Evolutionary conservation across 2,797 vertebrate species (phyloP), one percentile per base, ranked within the genome.

Genomic region (Sebastes hubbsi): DNA sequence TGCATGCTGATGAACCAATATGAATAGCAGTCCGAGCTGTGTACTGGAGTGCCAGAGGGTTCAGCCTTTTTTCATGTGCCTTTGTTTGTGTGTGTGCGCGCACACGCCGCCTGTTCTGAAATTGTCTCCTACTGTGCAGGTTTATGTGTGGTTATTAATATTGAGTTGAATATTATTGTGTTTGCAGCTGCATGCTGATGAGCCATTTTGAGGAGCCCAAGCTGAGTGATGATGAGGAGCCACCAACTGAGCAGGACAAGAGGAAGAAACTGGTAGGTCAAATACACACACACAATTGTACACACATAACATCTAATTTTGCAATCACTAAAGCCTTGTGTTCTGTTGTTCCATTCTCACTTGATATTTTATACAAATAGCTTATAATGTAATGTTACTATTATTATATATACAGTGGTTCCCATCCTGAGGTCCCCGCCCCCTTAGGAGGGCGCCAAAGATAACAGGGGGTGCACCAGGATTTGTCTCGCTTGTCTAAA

Each of bases 171-270:
- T 89, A 78, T 90, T 80, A 85, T 88, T 93, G 64, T 75, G 59
- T 94, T 94, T 90, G 82, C 93, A 99, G 98, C 92, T 99, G 98
- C 92, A 98, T 99, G 98, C 91, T 99, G 94, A 97, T 99, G 95
- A 97, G 94, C 93, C 94, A 96, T 90, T 96, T 96, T 91, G 98
- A 99, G 91, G 98, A 99, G 81, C 95, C 96, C 25, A 97, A 97
- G 89, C 91, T 94, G 80, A 97, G 95, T 84, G 98, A 99, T 59
- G 97, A 98, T 80, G 97, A 98, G 83, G 98, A 99, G 83, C 97
- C 98, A 58, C 98, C 98, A 24, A 99, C 97, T 68, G 98, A 99
- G 83, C 98, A 99, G 93, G 98, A 99, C 93, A 99, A 98, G 95
- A 98, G 98, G 89, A 99, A 97, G 95, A 99, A 97, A 91, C 91